Base-by-base conservation (phyloP, 2,888 invertebrate species). In the Alsophila aescularia region DNA sequence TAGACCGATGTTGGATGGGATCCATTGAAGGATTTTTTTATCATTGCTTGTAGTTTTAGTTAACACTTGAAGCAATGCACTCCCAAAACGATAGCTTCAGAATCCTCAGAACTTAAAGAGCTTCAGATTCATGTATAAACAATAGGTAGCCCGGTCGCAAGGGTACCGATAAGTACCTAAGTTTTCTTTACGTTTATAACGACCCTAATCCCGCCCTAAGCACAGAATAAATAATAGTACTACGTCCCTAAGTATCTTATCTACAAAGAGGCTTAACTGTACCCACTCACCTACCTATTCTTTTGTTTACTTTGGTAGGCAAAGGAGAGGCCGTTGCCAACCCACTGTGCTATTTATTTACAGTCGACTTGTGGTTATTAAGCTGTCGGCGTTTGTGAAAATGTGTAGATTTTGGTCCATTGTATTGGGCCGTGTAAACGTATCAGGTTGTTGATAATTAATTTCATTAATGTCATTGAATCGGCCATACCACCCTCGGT, bases 141-240 rank as follows among this genome's bases (percentile, higher is more conserved):
- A n/a, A 8, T 12, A 18, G 21, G 12, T 12, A 18, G 21, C 32
- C 32, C 43, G 8, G 21, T 13, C 32, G 9, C 18, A 18, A 18
- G 43, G 7, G 18, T 15, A 18, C 12, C 2, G 32, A 5, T 1
- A 7, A 24, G 24, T 24, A 24, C 2, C 24, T 24, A 24, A 5
- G 16, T 27, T 43, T 44, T 49, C 16, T 43, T 54, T 44, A 39
- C 53, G 42, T 48, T 39, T 32, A 24, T 54, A 54, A 54, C 21
- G 32, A 43, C 39, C 29, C 13, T 43, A 53, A 53, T 51, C 50
- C 43, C 13, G 1, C 32, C 12, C 18, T 37, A 18, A 36, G 12
- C 8, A 5, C n/a, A n/a, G n/a, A n/a, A n/a, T n/a, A n/a, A n/a
- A n/a, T n/a, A n/a, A n/a, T n/a, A n/a, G n/a, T n/a, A n/a, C n/a